Evolutionary conservation across 1,140 invertebrate genomes (phyloP), one percentile per base, ranked within the genome.

Genomic region (Palaemon carinicauda): DNA sequence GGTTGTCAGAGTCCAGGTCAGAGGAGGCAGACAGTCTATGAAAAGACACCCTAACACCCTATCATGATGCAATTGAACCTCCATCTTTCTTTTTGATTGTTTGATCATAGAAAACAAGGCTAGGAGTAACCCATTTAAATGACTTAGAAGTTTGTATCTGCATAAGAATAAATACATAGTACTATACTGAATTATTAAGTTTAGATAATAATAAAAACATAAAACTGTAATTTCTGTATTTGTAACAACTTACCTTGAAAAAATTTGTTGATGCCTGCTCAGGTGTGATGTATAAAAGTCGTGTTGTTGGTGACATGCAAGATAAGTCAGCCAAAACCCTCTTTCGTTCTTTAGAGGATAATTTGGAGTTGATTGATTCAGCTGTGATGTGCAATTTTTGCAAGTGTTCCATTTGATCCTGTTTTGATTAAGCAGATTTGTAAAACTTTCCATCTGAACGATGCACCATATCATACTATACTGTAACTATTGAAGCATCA

Each of bases 271-370:
- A 94, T 75, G 96, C 95, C 91, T 97, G 96, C 92, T 99, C 97
- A 0, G 97, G 97, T 3, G 97, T 98, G 4, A 99, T 94, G 91
- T 98, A 99, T 1, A 99, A 92, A 89, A 99, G 94, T 89, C 94
- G 94, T n/a, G 95, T 95, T 82, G 92, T 93, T 3, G 96, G 96
- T 88, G 92, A 93, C 79, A 93, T 93, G 51, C 93, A 93, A 88
- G 93, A 94, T 54, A 98, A 91, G 91, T 97, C 96, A 91, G 93
- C 93, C 52, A 96, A 91, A 12, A 98, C 94, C 82, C 93, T 92
- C 89, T 95, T 94, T 41, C 96, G 93, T 87, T 98, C 96, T 90
- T 94, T 93, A 78, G 91, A 90, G 29, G 92, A 92, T 92, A 97
- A 95, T 92, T 97, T 97, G 2, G 97, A 98, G 92, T 98, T 98